Conservation (phyloP, 1,140 invertebrate species). For the Lysiphlebus fabarum region DNA sequence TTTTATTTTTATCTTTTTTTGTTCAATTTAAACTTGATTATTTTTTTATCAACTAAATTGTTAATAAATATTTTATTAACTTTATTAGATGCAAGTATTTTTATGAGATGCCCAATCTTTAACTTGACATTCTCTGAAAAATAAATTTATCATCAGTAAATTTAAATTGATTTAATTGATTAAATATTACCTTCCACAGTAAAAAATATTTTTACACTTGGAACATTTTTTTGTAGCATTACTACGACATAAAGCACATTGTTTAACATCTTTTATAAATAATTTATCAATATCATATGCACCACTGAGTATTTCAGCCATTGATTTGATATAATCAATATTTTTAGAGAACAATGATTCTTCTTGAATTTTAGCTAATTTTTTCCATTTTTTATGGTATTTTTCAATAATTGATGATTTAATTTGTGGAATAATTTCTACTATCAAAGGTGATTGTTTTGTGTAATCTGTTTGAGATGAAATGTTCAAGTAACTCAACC, state of each 20-base stretch:
- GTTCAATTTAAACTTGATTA: no score
- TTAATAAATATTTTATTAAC: no score
- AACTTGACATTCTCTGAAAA: slow-evolving; percentile 52
- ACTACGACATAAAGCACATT: slow-evolving; percentile 50
- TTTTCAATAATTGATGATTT: slow-evolving; percentile 51
- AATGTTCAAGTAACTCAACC: slow-evolving; percentile 58
- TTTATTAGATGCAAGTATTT: slow-evolving; percentile 39
- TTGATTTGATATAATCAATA: slow-evolving; percentile 51
- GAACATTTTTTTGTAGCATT: slow-evolving; percentile 53
- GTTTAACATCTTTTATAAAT: slow-evolving; percentile 41
- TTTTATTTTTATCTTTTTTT: neutral
- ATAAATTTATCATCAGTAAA: slow-evolving; percentile 8
- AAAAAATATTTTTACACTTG: slow-evolving; percentile 54
- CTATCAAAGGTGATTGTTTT: slow-evolving; percentile 43
- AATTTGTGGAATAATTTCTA: slow-evolving; percentile 63
- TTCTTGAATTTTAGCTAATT: slow-evolving; percentile 59
- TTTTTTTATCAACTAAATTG: no score
- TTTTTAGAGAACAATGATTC: slow-evolving; percentile 55
- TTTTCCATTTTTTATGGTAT: slow-evolving; percentile 57
- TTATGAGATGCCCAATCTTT: slow-evolving; percentile 52
- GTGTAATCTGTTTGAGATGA: slow-evolving; percentile 30
- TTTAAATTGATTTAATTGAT: no score
- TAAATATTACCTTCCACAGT: slow-evolving; percentile 54
- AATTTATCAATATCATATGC: slow-evolving; percentile 55
- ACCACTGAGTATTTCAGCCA: slow-evolving; percentile 53